Conservation (phyloP, 1,140 invertebrate species). For the Papilio aristodemus region DNA sequence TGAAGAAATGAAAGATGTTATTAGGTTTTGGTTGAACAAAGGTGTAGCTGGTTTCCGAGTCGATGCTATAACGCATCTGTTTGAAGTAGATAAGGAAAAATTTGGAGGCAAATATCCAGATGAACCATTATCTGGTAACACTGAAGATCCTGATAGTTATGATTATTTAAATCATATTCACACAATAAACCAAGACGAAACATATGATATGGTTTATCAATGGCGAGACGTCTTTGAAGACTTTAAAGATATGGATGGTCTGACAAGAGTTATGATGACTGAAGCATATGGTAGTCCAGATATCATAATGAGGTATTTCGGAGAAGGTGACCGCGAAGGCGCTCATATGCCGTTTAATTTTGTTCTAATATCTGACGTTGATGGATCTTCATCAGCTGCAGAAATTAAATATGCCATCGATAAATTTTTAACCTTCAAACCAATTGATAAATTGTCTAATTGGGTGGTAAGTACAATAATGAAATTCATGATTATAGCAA, state of each 20-base stretch:
- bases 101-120: conserved; percentile 80
- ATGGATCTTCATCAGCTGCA: conserved; percentile 78
- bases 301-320: conserved; percentile 84
- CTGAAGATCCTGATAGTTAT: conserved; percentile 79
- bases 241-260: conserved; percentile 68
- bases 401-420: conserved; percentile 80
- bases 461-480: conserved; percentile 81
- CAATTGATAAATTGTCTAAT: conserved; percentile 81
- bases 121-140: conserved; percentile 78
- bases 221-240: conserved; percentile 83
- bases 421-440: conserved; percentile 82
- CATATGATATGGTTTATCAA: conserved; percentile 81
- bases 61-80: conserved; percentile 83
- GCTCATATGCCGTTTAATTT: conserved; percentile 86
- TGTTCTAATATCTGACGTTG: conserved; percentile 80
- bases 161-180: conserved; percentile 83
- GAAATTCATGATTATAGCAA: not conserved
- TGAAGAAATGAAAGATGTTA: conserved; percentile 85
- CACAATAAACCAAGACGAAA: conserved; percentile 82
- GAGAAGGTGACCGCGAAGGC: conserved; percentile 79
- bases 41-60: conserved; percentile 90
- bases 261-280: conserved; percentile 82
- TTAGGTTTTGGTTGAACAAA: conserved; percentile 87
- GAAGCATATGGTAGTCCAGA: conserved; percentile 85
- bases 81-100: conserved; percentile 82